Evolutionary conservation across 2,888 invertebrate species (phyloP).

Genomic region (Gortyna flavago): DNA sequence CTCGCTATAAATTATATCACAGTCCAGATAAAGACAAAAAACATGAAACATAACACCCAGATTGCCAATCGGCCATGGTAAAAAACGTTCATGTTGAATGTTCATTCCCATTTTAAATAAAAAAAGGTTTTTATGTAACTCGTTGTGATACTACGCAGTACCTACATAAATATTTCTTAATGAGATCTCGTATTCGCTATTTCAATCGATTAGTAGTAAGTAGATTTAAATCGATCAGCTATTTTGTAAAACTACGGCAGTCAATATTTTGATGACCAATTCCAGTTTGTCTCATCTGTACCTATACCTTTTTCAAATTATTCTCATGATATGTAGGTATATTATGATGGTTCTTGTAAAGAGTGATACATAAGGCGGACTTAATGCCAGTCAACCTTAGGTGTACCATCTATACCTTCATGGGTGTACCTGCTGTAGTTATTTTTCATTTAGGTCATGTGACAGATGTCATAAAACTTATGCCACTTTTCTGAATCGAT

Average conservation of each 20-base stretch:
- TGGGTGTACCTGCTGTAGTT: background rate
- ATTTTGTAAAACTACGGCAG: background rate
- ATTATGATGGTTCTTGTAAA: background rate
- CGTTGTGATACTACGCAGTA: constrained; percentile 44
- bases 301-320: background rate
- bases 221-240: background rate
- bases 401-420: no score
- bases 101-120: constrained; percentile 40
- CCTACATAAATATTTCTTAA: constrained; percentile 28
- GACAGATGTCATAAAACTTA: background rate
- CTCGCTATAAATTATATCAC: constrained; percentile 44
- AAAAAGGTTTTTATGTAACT: constrained; percentile 54
- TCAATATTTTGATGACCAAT: constrained; percentile 9
- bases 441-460: background rate
- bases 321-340: background rate
- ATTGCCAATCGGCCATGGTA: constrained; percentile 48
- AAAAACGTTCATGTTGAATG: constrained; percentile 48
- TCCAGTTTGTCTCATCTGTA: background rate
- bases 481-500: background rate
- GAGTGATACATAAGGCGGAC: background rate
- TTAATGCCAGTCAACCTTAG: no score
- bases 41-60: constrained; percentile 31
- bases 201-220: constrained; percentile 32
- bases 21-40: constrained; percentile 37
- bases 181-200: constrained; percentile 46